A percentile compares a stretch with the other conserved stretches of the same genome.
phyloP scores from a whole-genome alignment of 2,113 vertebrate species.

The Rhinichthys klamathensis region DNA sequence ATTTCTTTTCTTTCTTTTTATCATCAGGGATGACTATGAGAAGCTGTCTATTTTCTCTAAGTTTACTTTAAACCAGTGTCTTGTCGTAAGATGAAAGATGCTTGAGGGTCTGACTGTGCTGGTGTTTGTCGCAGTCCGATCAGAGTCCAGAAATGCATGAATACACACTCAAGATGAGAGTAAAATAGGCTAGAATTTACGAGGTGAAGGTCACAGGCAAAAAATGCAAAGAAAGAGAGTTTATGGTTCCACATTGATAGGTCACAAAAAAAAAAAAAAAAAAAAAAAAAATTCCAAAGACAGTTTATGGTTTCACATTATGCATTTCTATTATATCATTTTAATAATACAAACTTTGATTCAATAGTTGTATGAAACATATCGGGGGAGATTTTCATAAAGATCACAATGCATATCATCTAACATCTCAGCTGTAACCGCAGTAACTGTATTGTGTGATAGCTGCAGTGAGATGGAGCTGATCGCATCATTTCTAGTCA shows the following conservation, averaged over 20 bases:
- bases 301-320: not conserved
- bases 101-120: slow-evolving; percentile 69
- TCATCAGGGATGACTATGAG: not conserved
- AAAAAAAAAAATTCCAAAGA: not conserved
- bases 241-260: not conserved
- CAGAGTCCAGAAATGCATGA: slow-evolving; percentile 70
- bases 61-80: slow-evolving; percentile 24
- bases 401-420: slow-evolving; percentile 1
- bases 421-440: slow-evolving; percentile 10
- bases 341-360: not conserved
- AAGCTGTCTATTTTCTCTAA: slow-evolving; percentile 21
- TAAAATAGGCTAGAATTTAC: not conserved
- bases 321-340: not conserved
- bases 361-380: not conserved
- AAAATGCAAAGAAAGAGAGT: not conserved
- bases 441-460: slow-evolving; percentile 19
- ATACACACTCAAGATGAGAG: slow-evolving; percentile 53
- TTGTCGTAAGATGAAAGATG: slow-evolving; percentile 54
- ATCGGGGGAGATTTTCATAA: not conserved
- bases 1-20: not conserved
- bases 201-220: not conserved
- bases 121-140: slow-evolving; percentile 80
- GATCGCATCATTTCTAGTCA: slow-evolving; percentile 25
- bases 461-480: slow-evolving; percentile 40
- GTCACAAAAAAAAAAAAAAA: not conserved